Evolutionary conservation across 2,888 invertebrate genomes (phyloP).

Genomic region (Fabriciana adippe): DNA sequence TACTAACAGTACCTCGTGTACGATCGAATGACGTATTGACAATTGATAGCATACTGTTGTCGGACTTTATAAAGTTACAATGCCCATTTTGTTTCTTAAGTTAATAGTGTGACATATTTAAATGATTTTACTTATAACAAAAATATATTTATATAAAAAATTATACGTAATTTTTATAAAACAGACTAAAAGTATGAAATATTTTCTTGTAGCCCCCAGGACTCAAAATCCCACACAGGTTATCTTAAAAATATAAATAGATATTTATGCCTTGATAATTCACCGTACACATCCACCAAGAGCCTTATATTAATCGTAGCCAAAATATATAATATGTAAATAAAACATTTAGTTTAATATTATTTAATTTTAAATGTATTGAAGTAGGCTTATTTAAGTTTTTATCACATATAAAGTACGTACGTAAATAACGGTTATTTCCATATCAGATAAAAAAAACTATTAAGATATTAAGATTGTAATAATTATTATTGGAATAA

Average conservation of each 20-base stretch:
- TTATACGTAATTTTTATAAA: no score
- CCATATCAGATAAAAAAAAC: constrained; percentile 15
- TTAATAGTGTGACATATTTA: background rate
- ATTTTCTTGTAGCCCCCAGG: no score
- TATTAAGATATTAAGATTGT: constrained; percentile 11
- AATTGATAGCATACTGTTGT: constrained; percentile 18
- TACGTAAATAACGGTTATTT: constrained; percentile 12
- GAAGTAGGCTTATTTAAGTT: no score
- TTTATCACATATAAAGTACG: background rate
- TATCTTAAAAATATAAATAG: no score
- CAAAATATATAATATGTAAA: no score
- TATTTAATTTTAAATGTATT: no score
- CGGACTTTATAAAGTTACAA: background rate
- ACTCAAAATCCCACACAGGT: no score
- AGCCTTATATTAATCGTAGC: background rate
- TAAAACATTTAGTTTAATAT: no score
- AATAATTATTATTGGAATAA: constrained; percentile 5
- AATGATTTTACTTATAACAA: no score
- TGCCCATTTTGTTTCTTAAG: background rate
- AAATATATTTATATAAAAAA: no score
- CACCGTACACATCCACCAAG: background rate
- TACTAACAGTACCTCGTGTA: constrained; percentile 37
- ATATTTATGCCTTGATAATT: no score
- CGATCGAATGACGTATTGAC: constrained; percentile 32
- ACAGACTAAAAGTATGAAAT: no score